phyloP scores from a whole-genome alignment of 2,797 vertebrate genomes.

The Hydrocynus forskahlii region DNA sequence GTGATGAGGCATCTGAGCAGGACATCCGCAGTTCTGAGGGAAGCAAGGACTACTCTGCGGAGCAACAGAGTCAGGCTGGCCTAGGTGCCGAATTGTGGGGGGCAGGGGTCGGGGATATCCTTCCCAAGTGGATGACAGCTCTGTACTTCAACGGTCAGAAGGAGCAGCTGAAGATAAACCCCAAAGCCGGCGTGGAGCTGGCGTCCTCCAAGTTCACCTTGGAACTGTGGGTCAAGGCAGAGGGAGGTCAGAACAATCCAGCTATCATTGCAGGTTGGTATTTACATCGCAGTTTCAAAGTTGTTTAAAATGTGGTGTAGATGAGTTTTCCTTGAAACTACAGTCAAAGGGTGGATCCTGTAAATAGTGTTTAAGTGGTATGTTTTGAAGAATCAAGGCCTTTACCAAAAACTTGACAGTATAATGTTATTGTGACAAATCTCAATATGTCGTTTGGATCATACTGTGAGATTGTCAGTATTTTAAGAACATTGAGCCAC shows the following conservation, averaged over 20 bases:
- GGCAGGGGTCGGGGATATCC: constrained; percentile 59
- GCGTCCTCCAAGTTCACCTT: constrained; percentile 86
- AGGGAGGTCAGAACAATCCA: constrained; percentile 92
- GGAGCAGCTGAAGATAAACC: constrained; percentile 83
- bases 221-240: constrained; percentile 91
- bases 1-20: constrained; percentile 38
- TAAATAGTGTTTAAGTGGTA: neutral
- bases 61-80: constrained; percentile 63
- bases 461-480: no score
- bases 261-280: constrained; percentile 91
- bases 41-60: constrained; percentile 69
- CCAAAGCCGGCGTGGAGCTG: constrained; percentile 76
- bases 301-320: neutral
- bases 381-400: neutral
- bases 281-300: constrained; percentile 2
- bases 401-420: no score
- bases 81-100: constrained; percentile 62
- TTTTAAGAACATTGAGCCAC: no score
- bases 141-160: constrained; percentile 88
- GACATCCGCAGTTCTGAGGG: constrained; percentile 46
- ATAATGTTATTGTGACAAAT: no score
- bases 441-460: no score
- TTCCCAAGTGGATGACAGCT: constrained; percentile 77
- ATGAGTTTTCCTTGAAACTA: neutral
- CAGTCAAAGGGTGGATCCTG: neutral